A percentile compares a stretch with the other conserved stretches of the same genome.
Evolutionary conservation across 2,113 vertebrate genomes (phyloP).

Genomic region (Calidris pygmaea): DNA sequence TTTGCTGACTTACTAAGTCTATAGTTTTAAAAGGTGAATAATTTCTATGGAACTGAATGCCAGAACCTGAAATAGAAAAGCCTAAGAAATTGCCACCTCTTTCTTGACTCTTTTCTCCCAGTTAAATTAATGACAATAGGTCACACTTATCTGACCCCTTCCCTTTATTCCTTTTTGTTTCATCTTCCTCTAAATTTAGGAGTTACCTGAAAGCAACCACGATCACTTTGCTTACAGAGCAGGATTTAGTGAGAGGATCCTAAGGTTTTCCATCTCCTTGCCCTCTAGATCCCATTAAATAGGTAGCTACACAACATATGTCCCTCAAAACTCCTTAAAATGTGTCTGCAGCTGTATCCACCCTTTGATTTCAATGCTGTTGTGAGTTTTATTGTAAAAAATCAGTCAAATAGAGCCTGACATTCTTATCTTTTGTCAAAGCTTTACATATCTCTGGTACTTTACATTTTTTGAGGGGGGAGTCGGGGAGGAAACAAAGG

Average conservation of each 20-base stretch:
- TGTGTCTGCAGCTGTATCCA: not conserved
- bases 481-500: not conserved
- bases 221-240: not conserved
- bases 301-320: not conserved
- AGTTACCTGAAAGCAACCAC: not conserved
- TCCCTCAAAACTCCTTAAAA: not conserved
- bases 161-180: not conserved
- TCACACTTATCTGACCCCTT: not conserved
- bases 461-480: not conserved
- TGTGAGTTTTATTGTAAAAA: not conserved
- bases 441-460: not conserved
- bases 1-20: not conserved
- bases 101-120: not conserved
- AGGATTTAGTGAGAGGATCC: not conserved
- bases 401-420: not conserved
- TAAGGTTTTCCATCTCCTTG: not conserved
- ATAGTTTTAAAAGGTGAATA: not conserved
- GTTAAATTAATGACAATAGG: not conserved
- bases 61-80: not conserved
- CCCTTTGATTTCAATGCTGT: not conserved
- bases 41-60: not conserved
- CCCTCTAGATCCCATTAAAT: constrained; percentile 19
- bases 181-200: not conserved
- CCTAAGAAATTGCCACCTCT: not conserved
- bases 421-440: not conserved